These are phyloP conservation scores for Epinephelus fuscoguttatus DNA, from an alignment of 2,113 vertebrate species.

Conservation along the genomic window DNA sequence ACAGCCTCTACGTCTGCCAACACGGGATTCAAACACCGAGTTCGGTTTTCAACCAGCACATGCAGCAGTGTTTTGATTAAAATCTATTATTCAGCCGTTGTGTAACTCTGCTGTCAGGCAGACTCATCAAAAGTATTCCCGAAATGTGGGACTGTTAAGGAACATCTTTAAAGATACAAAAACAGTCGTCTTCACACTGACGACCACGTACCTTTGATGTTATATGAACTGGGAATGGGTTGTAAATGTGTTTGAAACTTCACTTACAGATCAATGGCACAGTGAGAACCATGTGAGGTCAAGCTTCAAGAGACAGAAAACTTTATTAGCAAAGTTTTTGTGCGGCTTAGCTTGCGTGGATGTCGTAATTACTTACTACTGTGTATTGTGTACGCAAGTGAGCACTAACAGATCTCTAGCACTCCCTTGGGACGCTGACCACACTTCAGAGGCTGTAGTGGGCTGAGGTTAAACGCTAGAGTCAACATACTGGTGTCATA, in stretches of 20 bases:
- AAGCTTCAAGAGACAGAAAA: not conserved
- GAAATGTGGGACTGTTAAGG: slow-evolving; percentile 15
- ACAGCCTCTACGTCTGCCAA: slow-evolving; percentile 24
- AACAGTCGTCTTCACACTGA: not conserved
- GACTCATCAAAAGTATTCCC: slow-evolving; percentile 31
- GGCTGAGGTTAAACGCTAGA: too few relatives aligned
- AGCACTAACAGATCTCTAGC: not conserved
- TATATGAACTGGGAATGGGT: not conserved
- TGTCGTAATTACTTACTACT: not conserved
- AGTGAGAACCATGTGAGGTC: not conserved
- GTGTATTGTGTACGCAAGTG: not conserved
- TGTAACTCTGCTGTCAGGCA: slow-evolving; percentile 46
- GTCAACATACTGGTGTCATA: too few relatives aligned
- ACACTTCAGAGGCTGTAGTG: too few relatives aligned
- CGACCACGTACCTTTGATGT: slow-evolving; percentile 5
- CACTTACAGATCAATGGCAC: not conserved
- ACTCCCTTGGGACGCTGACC: too few relatives aligned
- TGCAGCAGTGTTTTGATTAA: slow-evolving; percentile 34
- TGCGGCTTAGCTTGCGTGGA: not conserved
- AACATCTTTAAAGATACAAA: slow-evolving; percentile 4
- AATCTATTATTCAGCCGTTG: slow-evolving; percentile 59
- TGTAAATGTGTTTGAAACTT: not conserved
- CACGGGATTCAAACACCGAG: slow-evolving; percentile 24
- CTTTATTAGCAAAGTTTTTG: not conserved
- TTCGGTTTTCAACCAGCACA: slow-evolving; percentile 34